Percentiles rank a stretch among this genome's conserved stretches.
Evolutionary conservation across 2,113 vertebrate genomes (phyloP).

Genomic region (Channa argus): DNA sequence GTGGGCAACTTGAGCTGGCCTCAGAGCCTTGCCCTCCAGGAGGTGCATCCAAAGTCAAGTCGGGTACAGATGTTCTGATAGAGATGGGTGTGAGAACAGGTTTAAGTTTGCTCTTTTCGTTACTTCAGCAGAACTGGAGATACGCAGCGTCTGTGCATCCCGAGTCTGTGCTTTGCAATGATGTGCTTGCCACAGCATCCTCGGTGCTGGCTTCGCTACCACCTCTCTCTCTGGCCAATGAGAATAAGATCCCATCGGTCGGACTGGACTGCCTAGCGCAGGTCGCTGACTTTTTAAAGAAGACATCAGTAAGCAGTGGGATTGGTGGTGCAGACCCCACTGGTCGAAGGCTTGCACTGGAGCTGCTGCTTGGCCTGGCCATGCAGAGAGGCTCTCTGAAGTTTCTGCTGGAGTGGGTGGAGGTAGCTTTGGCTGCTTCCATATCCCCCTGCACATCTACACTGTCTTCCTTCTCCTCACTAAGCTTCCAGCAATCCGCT

Average conservation of each 20-base stretch:
- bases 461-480: constrained; percentile 68
- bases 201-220: constrained; percentile 84
- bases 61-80: constrained; percentile 85
- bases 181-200: constrained; percentile 84
- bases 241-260: constrained; percentile 86
- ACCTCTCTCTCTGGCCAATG: constrained; percentile 85
- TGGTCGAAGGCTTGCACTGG: constrained; percentile 81
- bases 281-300: constrained; percentile 85
- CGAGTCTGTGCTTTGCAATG: constrained; percentile 83
- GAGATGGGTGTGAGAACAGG: constrained; percentile 88
- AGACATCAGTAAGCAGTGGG: constrained; percentile 80
- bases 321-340: constrained; percentile 80
- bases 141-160: constrained; percentile 75
- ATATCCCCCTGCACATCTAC: constrained; percentile 56
- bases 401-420: constrained; percentile 87
- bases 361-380: constrained; percentile 84
- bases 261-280: constrained; percentile 85
- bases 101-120: constrained; percentile 85
- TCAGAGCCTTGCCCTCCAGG: constrained; percentile 71
- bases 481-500: constrained; percentile 59
- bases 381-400: constrained; percentile 85
- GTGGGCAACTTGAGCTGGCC: constrained; percentile 72
- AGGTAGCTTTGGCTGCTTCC: constrained; percentile 83
- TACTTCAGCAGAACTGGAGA: constrained; percentile 86
- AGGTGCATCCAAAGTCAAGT: constrained; percentile 68